Conservation (phyloP, 2,797 vertebrate genomes). For the Ctenopoma multispine region DNA sequence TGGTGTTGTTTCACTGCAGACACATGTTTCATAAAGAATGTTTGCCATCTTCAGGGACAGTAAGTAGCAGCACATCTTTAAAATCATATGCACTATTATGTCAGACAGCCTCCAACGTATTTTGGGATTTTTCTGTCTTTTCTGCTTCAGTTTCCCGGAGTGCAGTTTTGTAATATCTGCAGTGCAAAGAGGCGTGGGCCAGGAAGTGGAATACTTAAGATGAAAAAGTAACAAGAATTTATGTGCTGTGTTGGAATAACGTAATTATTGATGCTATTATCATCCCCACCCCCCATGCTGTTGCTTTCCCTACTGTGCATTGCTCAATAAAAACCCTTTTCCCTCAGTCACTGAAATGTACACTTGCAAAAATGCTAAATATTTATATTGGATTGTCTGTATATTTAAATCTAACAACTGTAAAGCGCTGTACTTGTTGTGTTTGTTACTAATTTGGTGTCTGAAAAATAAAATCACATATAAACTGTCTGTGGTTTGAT, state of each 20-base stretch:
- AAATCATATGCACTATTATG: background rate
- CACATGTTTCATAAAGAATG: conserved; percentile 99
- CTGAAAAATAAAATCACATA: conserved; percentile 62
- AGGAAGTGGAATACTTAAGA: conserved; percentile 92
- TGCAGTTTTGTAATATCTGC: conserved; percentile 98
- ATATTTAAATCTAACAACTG: conserved; percentile 58
- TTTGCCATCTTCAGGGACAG: conserved; percentile 89
- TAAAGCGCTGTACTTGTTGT: conserved; percentile 39
- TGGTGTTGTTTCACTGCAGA: conserved; percentile 97
- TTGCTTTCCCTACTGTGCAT: conserved; percentile 23
- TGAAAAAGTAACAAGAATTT: conserved; percentile 86
- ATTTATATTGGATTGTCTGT: conserved; percentile 50
- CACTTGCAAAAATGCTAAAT: conserved; percentile 51
- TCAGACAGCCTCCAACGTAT: background rate
- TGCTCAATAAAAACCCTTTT: conserved; percentile 60
- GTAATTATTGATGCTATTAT: conserved; percentile 50
- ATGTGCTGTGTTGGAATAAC: conserved; percentile 17
- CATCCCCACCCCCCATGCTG: background rate
- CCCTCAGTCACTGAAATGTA: conserved; percentile 32
- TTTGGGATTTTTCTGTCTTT: background rate
- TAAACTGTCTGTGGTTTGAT: conserved; percentile 37
- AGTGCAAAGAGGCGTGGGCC: conserved; percentile 94
- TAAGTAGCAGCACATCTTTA: conserved; percentile 74
- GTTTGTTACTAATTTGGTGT: conserved; percentile 42
- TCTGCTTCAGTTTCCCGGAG: conserved; percentile 83